Conservation (phyloP, 2,113 vertebrate species). For the Hydrochoerus hydrochaeris region DNA sequence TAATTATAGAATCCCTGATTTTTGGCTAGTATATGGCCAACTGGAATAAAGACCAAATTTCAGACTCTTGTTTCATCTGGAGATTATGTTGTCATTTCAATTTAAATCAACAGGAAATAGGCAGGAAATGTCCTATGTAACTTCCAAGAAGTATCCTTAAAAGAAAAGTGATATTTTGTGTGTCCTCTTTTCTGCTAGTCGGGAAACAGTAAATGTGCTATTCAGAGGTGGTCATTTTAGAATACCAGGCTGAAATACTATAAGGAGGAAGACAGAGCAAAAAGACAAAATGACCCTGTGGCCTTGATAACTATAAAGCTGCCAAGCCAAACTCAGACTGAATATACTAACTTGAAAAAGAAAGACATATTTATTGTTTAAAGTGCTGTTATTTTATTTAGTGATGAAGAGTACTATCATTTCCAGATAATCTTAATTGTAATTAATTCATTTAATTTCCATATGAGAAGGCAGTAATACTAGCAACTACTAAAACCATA, state of each 20-base stretch:
- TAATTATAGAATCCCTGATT: too few relatives aligned
- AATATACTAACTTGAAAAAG: background rate
- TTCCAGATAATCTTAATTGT: background rate
- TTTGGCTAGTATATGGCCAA: too few relatives aligned
- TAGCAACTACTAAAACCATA: constrained; percentile 6
- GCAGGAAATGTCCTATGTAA: background rate
- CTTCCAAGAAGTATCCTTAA: background rate
- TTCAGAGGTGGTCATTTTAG: background rate
- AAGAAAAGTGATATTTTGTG: background rate
- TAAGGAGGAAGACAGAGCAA: background rate
- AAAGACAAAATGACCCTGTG: background rate
- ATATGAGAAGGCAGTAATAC: background rate
- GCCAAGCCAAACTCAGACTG: background rate
- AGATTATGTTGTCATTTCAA: too few relatives aligned
- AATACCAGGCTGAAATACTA: background rate
- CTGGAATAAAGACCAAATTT: too few relatives aligned
- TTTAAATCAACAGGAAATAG: background rate
- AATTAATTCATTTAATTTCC: background rate
- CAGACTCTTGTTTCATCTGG: too few relatives aligned
- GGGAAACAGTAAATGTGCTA: background rate
- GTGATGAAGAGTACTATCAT: background rate
- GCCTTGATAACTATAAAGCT: background rate
- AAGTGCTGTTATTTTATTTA: background rate
- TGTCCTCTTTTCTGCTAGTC: background rate
- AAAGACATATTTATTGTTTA: background rate